Conservation (phyloP, 37 sponge, comb jelly and placozoan species). For the Dysidea cf. avara region DNA sequence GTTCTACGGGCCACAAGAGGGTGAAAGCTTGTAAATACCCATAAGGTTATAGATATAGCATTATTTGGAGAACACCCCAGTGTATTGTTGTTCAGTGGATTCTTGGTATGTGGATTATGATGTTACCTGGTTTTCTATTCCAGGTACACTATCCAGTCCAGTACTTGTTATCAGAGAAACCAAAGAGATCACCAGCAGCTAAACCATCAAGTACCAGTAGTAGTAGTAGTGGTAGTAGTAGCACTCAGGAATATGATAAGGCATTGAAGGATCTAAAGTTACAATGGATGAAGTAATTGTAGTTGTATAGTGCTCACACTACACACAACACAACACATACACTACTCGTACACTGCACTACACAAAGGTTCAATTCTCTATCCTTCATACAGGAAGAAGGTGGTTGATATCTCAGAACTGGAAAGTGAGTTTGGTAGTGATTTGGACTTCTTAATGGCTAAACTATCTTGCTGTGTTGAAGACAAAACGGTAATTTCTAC, state of each 20-base stretch:
- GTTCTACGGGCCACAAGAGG: too few relatives aligned
- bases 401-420: slow-evolving; percentile 8
- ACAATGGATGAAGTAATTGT: slow-evolving; percentile 64
- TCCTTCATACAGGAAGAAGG: slow-evolving; percentile 1
- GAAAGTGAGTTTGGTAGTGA: slow-evolving; percentile 34
- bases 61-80: too few relatives aligned
- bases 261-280: slow-evolving; percentile 60
- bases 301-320: too few relatives aligned
- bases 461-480: slow-evolving; percentile 17
- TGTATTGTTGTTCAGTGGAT: neutral
- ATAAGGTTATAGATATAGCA: too few relatives aligned
- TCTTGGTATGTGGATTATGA: too few relatives aligned
- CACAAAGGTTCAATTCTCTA: too few relatives aligned
- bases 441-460: slow-evolving; percentile 53
- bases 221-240: slow-evolving; percentile 27
- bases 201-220: neutral
- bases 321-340: too few relatives aligned
- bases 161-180: slow-evolving; percentile 53
- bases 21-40: too few relatives aligned
- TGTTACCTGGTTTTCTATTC: too few relatives aligned
- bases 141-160: slow-evolving; percentile 50
- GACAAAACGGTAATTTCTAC: slow-evolving; percentile 31
- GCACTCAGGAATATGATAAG: slow-evolving; percentile 14
- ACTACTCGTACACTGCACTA: too few relatives aligned
- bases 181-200: slow-evolving; percentile 1